A percentile compares a stretch with the other conserved stretches of the same genome.
Evolutionary conservation across 2,113 vertebrate species (phyloP).

Genomic region (Paramormyrops kingsleyae): DNA sequence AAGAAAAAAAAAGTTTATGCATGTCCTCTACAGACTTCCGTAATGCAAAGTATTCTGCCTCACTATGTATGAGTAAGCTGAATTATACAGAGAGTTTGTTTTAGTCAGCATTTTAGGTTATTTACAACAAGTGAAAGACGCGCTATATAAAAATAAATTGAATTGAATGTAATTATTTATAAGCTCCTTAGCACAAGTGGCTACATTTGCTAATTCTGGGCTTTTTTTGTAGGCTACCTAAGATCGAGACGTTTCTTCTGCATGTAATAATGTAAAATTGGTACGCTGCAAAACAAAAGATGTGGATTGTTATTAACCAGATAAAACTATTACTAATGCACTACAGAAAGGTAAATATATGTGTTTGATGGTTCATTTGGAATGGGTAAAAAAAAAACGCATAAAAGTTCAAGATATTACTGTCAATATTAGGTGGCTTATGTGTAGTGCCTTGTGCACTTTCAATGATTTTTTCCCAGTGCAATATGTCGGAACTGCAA

Average conservation of each 20-base stretch:
- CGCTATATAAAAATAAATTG: no score
- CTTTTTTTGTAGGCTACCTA: slow-evolving; percentile 87
- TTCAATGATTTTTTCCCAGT: slow-evolving; percentile 65
- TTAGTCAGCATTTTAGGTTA: background rate
- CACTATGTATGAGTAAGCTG: slow-evolving; percentile 80
- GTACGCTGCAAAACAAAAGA: background rate
- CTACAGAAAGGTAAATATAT: background rate
- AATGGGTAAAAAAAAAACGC: background rate
- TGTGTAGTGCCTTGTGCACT: background rate
- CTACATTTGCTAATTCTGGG: slow-evolving; percentile 76
- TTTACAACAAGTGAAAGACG: background rate
- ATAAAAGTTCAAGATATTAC: background rate
- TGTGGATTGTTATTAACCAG: background rate
- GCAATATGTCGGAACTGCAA: slow-evolving; percentile 91
- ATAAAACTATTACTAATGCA: background rate
- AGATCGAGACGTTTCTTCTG: slow-evolving; percentile 70
- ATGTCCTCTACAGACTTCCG: no score
- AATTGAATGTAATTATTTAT: no score
- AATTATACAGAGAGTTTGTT: background rate
- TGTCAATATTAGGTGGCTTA: background rate
- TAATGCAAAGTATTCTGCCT: slow-evolving; percentile 63
- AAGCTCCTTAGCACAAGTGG: slow-evolving; percentile 61
- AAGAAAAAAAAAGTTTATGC: no score
- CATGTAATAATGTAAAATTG: background rate
- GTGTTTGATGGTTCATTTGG: background rate